phyloP scores from a whole-genome alignment of 2,888 invertebrate genomes.

The Pelosia muscerda region DNA sequence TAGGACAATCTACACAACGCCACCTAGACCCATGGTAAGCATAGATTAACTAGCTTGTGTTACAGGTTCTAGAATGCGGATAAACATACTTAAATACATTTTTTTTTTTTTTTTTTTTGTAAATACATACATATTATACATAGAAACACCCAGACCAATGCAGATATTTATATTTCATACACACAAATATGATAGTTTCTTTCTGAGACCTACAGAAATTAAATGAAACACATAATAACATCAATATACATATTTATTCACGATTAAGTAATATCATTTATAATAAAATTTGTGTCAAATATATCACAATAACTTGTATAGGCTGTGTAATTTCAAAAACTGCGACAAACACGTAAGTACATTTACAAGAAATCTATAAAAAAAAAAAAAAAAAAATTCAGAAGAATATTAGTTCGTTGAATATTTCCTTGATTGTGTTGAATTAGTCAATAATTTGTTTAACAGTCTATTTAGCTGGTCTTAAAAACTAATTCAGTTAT shows the following conservation, averaged over 20 bases:
- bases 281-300: constrained; percentile 31
- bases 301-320: constrained; percentile 6
- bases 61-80: too few species aligned
- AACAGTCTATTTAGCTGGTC: neutral
- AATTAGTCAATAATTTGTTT: neutral
- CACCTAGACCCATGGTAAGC: too few species aligned
- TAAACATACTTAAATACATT: too few species aligned
- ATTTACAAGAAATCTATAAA: constrained; percentile 1
- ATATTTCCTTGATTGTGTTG: neutral
- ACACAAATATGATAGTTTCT: too few species aligned
- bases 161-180: too few species aligned
- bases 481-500: neutral
- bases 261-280: constrained; percentile 34
- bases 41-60: too few species aligned
- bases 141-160: too few species aligned
- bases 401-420: neutral
- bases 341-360: constrained; percentile 16
- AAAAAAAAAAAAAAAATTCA: too few species aligned
- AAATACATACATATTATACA: too few species aligned
- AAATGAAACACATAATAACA: constrained; percentile 35
- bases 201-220: too few species aligned
- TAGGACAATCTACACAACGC: too few species aligned
- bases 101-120: too few species aligned
- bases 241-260: constrained; percentile 46
- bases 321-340: constrained; percentile 10